phyloP scores from a whole-genome alignment of 2,888 invertebrate species.

The Lasiommata megera region DNA sequence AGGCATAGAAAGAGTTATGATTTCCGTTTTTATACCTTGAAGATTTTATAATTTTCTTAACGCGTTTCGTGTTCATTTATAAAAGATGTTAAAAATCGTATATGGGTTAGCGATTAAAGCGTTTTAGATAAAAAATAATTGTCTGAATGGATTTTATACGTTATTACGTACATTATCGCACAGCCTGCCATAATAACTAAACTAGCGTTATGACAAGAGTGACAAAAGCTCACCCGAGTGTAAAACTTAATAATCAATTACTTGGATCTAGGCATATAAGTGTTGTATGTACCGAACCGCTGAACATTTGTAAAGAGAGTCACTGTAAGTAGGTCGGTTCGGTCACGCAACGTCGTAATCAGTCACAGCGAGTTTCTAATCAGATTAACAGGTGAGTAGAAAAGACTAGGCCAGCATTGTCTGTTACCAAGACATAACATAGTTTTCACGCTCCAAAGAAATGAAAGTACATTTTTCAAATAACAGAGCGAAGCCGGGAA shows the following conservation, averaged over 20 bases:
- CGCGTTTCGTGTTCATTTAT: no score
- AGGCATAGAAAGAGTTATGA: no score
- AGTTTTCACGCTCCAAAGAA: neutral
- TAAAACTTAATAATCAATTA: neutral
- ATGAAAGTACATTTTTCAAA: neutral
- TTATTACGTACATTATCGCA: no score
- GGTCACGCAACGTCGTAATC: constrained; percentile 40
- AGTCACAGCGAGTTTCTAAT: constrained; percentile 35
- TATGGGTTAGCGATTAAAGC: no score
- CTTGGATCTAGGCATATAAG: neutral
- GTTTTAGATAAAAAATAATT: no score
- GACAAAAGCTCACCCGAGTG: no score
- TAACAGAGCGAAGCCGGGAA: neutral
- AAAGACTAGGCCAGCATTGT: neutral
- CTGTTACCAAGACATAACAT: constrained; percentile 5
- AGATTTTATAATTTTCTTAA: no score
- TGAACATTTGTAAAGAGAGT: constrained; percentile 13
- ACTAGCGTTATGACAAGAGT: no score
- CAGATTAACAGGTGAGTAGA: constrained; percentile 38
- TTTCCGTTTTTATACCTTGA: no score
- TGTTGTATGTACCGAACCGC: neutral
- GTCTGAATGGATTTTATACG: no score
- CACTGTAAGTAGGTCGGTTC: constrained; percentile 20
- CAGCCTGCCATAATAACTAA: no score
- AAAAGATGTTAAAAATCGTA: no score